phyloP scores from a whole-genome alignment of 30 jellyfish, hydroid and myxozoan genomes.

The Nemopilema nomurai region DNA sequence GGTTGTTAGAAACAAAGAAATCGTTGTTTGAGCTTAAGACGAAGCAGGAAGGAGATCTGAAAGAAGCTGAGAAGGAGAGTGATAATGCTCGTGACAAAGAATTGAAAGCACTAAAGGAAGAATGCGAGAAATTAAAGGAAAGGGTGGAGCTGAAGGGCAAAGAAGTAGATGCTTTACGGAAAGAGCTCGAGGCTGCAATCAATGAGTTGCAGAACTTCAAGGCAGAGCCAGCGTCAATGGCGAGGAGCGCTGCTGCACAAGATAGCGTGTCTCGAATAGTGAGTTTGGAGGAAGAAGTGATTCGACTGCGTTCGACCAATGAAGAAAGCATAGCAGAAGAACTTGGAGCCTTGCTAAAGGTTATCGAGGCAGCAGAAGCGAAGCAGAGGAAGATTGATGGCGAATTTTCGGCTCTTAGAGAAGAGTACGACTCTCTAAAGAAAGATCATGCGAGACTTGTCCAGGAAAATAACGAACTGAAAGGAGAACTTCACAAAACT shows the following conservation, averaged over 20 bases:
- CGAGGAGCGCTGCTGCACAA: not conserved
- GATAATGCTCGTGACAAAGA: slow-evolving; percentile 8
- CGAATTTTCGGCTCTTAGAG: slow-evolving; percentile 30
- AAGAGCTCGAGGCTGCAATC: slow-evolving; percentile 69
- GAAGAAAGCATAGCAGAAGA: slow-evolving; percentile 80
- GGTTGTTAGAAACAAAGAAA: slow-evolving; percentile 21
- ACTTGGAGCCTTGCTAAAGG: slow-evolving; percentile 69
- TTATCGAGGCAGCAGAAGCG: slow-evolving; percentile 62
- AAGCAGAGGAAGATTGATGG: slow-evolving; percentile 25
- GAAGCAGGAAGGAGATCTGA: slow-evolving; percentile 9
- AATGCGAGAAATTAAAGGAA: slow-evolving; percentile 36
- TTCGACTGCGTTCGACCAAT: slow-evolving; percentile 19
- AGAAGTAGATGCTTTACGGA: slow-evolving; percentile 61
- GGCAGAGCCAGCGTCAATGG: slow-evolving; percentile 5
- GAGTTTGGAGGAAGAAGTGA: slow-evolving; percentile 31
- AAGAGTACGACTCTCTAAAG: slow-evolving; percentile 40
- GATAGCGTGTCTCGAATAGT: not conserved
- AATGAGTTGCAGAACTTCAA: slow-evolving; percentile 56
- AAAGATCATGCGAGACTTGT: slow-evolving; percentile 19
- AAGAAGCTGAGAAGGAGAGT: not conserved
- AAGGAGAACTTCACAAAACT: not conserved
- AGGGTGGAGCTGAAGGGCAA: slow-evolving; percentile 54
- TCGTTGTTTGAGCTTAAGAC: slow-evolving; percentile 26
- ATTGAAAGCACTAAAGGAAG: slow-evolving; percentile 16
- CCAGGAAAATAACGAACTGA: slow-evolving; percentile 1